A percentile compares a stretch with the other conserved stretches of the same genome.
phyloP scores from a whole-genome alignment of 2,888 invertebrate genomes.

The Oeneis ivallda region DNA sequence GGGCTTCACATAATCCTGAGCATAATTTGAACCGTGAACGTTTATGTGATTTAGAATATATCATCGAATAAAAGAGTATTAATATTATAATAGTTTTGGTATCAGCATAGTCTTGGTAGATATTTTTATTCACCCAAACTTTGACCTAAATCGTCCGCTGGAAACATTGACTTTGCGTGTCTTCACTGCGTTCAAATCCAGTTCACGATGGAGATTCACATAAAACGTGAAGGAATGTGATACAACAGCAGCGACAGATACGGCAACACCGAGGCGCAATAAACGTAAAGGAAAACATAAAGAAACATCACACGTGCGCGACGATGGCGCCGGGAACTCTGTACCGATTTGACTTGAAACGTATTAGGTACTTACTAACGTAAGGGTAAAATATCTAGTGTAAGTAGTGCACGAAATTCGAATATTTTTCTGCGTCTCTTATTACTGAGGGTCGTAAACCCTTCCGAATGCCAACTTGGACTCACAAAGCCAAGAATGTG shows the following conservation, averaged over 20 bases:
- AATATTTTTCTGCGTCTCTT: too few species aligned
- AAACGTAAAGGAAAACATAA: conserved; percentile 54
- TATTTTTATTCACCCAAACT: not conserved
- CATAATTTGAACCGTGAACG: too few species aligned
- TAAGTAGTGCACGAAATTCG: too few species aligned
- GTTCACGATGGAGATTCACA: conserved; percentile 25
- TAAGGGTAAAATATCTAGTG: too few species aligned
- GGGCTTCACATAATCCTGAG: too few species aligned
- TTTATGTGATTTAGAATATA: too few species aligned
- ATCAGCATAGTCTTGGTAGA: not conserved
- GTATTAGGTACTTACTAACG: too few species aligned
- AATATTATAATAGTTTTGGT: too few species aligned
- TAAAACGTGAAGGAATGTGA: conserved; percentile 29
- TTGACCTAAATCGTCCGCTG: not conserved
- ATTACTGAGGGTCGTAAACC: too few species aligned
- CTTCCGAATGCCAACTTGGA: too few species aligned
- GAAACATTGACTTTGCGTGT: conserved; percentile 6
- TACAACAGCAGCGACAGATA: conserved; percentile 22
- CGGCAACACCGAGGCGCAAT: conserved; percentile 34
- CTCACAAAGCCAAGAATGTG: too few species aligned
- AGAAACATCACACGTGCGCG: conserved; percentile 56
- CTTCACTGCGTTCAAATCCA: conserved; percentile 30
- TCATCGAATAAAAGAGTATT: too few species aligned
- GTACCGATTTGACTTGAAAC: not conserved
- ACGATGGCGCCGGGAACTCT: conserved; percentile 34